These are phyloP conservation scores for Sebastes hubbsi DNA, from an alignment of 2,797 vertebrate species.

Conservation along the genomic window DNA sequence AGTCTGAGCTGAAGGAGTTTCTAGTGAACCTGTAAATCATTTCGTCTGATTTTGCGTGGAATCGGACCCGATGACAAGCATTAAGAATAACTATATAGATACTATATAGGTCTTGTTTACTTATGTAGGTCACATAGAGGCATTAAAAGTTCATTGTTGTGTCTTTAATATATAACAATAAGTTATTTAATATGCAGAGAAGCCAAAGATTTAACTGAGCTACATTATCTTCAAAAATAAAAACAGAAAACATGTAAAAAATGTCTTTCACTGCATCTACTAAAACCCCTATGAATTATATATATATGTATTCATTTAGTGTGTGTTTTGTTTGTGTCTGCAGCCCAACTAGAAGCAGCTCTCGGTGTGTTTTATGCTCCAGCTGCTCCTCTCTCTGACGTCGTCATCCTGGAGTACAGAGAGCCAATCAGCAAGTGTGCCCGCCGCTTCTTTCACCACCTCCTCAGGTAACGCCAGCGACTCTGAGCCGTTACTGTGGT, in stretches of 20 bases:
- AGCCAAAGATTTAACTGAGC: background rate
- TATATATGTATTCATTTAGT: background rate
- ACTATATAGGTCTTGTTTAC: no score
- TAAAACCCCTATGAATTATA: background rate
- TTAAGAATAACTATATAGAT: no score
- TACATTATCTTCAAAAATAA: background rate
- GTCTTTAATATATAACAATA: background rate
- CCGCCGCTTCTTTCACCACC: constrained; percentile 96
- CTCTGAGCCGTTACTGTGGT: background rate
- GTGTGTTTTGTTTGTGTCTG: constrained; percentile 29
- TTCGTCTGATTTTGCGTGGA: no score
- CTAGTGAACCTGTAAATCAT: no score
- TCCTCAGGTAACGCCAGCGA: constrained; percentile 89
- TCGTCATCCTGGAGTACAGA: constrained; percentile 89
- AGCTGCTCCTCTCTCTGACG: constrained; percentile 86
- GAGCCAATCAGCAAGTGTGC: constrained; percentile 91
- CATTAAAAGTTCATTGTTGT: no score
- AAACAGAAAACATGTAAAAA: background rate
- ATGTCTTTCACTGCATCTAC: background rate
- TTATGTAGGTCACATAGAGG: no score
- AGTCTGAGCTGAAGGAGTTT: no score
- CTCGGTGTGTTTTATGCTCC: constrained; percentile 94
- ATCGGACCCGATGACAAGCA: no score
- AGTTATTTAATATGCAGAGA: background rate
- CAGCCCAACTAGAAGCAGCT: constrained; percentile 92